These are phyloP conservation scores for Trichogramma pretiosum DNA, from an alignment of 1,140 invertebrate genomes.

Conservation along the genomic window DNA sequence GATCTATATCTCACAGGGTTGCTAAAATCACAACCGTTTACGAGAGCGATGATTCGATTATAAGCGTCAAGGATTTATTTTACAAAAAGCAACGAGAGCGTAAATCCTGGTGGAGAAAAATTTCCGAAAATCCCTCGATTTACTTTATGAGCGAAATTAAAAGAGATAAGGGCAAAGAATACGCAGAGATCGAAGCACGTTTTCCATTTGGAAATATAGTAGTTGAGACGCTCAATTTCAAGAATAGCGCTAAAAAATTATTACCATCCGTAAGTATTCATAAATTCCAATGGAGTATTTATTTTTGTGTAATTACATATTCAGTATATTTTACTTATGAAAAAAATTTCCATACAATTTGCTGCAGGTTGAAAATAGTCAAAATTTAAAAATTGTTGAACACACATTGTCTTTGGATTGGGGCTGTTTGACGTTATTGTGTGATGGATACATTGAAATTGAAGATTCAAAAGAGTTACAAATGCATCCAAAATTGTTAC, in stretches of 20 bases:
- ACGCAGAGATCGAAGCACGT: conserved; percentile 32
- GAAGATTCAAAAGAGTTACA: conserved; percentile 39
- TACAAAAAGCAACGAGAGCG: conserved; percentile 63
- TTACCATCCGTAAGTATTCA: conserved; percentile 23
- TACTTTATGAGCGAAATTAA: conserved; percentile 31
- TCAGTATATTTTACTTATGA: too few species aligned
- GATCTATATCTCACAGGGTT: conserved; percentile 28
- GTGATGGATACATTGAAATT: conserved; percentile 49
- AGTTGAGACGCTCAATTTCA: conserved; percentile 32
- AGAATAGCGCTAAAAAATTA: conserved; percentile 28
- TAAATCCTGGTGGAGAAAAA: conserved; percentile 72
- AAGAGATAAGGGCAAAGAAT: conserved; percentile 38
- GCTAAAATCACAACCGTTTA: conserved; percentile 28
- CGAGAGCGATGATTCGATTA: conserved; percentile 18
- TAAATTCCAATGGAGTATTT: background rate
- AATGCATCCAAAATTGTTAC: conserved; percentile 62
- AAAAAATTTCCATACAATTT: background rate
- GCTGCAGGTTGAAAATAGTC: conserved; percentile 33
- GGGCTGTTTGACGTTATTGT: conserved; percentile 52
- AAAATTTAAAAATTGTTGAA: conserved; percentile 42
- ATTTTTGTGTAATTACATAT: background rate
- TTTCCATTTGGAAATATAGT: conserved; percentile 36
- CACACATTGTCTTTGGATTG: conserved; percentile 51
- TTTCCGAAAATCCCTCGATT: conserved; percentile 32
- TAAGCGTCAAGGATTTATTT: conserved; percentile 44